These are phyloP conservation scores for Malthinus seriepunctatus DNA, from an alignment of 2,888 invertebrate species.

Conservation along the genomic window DNA sequence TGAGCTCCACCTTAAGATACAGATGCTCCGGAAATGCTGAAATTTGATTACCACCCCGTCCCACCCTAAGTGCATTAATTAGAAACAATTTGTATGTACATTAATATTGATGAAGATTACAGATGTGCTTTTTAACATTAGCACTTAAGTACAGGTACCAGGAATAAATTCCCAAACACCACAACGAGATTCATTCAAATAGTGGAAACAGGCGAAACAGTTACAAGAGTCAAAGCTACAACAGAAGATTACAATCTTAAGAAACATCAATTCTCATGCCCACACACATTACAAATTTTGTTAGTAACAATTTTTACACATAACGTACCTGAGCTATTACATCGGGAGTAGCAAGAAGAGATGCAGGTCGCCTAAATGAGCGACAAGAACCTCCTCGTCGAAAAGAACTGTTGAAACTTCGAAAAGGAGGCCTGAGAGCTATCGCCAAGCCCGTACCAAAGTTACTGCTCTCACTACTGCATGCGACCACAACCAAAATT, in stretches of 20 bases:
- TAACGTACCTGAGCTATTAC: slow-evolving; percentile 43
- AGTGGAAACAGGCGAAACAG: not conserved
- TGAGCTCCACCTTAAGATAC: no score
- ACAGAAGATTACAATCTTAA: not conserved
- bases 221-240: not conserved
- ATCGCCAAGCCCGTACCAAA: slow-evolving; percentile 50
- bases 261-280: not conserved
- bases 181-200: not conserved
- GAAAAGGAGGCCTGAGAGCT: slow-evolving; percentile 52
- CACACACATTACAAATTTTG: not conserved
- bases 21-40: no score
- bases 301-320: slow-evolving; percentile 5
- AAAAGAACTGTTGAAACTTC: slow-evolving; percentile 51
- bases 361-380: slow-evolving; percentile 41
- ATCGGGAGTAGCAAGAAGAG: slow-evolving; percentile 42
- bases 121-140: no score
- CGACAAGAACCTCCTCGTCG: slow-evolving; percentile 48
- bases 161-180: no score
- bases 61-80: no score
- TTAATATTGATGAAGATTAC: no score
- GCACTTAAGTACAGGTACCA: no score
- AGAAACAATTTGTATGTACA: no score
- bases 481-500: slow-evolving; percentile 43
- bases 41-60: no score
- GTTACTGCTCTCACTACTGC: slow-evolving; percentile 51